Evolutionary conservation across 2,113 vertebrate genomes (phyloP).

Genomic region (Pseudolaguvia tuberculata): DNA sequence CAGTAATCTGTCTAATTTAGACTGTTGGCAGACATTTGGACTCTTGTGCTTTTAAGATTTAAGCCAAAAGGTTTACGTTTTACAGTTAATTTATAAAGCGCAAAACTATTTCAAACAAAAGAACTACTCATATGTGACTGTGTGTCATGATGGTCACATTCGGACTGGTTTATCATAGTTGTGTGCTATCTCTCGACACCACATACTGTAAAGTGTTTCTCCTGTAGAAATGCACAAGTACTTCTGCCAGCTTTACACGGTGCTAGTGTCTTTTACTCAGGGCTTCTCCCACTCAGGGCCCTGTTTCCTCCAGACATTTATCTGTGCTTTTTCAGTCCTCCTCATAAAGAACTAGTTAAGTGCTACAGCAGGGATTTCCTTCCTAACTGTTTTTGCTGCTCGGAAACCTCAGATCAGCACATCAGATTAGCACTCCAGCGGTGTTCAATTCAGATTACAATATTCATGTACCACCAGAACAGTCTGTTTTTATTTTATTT

Average conservation of each 20-base stretch:
- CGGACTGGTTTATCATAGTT: not conserved
- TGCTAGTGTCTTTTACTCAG: constrained; percentile 63
- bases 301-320: not conserved
- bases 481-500: not conserved
- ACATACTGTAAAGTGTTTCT: not conserved
- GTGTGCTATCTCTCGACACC: not conserved
- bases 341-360: not conserved
- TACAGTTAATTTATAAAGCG: constrained; percentile 1
- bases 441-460: not conserved
- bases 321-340: not conserved
- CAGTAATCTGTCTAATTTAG: not conserved
- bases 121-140: no score
- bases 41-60: not conserved
- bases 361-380: not conserved
- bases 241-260: constrained; percentile 43
- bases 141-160: not conserved
- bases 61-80: not conserved
- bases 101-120: not conserved
- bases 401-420: not conserved
- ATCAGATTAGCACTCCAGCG: not conserved
- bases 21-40: not conserved
- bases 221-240: not conserved
- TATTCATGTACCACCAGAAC: not conserved
- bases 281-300: constrained; percentile 34
- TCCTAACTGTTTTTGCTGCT: constrained; percentile 5